phyloP scores from a whole-genome alignment of 2,888 invertebrate species.

The Dynastes maya region DNA sequence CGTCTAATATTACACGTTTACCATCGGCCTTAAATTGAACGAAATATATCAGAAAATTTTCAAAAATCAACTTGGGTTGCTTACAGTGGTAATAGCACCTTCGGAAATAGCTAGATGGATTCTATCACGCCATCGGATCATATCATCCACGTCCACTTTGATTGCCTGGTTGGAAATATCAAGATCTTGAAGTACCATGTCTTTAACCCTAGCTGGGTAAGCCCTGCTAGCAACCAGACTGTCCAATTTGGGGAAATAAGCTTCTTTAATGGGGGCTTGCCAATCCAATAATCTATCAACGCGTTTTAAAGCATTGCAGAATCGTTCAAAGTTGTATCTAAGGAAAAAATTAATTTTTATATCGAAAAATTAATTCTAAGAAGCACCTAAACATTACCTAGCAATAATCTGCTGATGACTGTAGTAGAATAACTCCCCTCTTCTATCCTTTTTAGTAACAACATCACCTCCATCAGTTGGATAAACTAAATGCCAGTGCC shows the following conservation, averaged over 20 bases:
- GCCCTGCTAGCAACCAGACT: slow-evolving; percentile 80
- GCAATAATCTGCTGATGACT: slow-evolving; percentile 80
- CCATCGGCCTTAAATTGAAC: slow-evolving; percentile 72
- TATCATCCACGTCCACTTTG: slow-evolving; percentile 76
- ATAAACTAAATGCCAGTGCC: slow-evolving; percentile 91
- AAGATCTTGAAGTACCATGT: slow-evolving; percentile 74
- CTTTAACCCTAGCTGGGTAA: slow-evolving; percentile 80
- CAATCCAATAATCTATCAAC: slow-evolving; percentile 77
- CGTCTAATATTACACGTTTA: slow-evolving; percentile 74
- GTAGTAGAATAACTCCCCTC: slow-evolving; percentile 83
- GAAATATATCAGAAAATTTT: neutral
- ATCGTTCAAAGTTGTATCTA: slow-evolving; percentile 83
- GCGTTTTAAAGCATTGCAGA: slow-evolving; percentile 79
- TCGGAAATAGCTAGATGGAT: slow-evolving; percentile 80
- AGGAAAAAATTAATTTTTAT: too few species aligned
- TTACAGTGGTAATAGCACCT: slow-evolving; percentile 74
- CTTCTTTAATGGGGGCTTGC: slow-evolving; percentile 79
- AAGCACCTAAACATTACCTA: slow-evolving; percentile 62
- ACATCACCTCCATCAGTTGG: slow-evolving; percentile 76
- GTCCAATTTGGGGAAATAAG: slow-evolving; percentile 87
- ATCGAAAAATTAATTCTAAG: too few species aligned
- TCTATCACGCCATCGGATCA: slow-evolving; percentile 82
- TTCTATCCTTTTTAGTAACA: slow-evolving; percentile 81
- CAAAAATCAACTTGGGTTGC: slow-evolving; percentile 54
- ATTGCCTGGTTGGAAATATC: slow-evolving; percentile 80